These are phyloP conservation scores for Sclerodermus sp. DNA, from an alignment of 2,888 invertebrate species.

Conservation along the genomic window DNA sequence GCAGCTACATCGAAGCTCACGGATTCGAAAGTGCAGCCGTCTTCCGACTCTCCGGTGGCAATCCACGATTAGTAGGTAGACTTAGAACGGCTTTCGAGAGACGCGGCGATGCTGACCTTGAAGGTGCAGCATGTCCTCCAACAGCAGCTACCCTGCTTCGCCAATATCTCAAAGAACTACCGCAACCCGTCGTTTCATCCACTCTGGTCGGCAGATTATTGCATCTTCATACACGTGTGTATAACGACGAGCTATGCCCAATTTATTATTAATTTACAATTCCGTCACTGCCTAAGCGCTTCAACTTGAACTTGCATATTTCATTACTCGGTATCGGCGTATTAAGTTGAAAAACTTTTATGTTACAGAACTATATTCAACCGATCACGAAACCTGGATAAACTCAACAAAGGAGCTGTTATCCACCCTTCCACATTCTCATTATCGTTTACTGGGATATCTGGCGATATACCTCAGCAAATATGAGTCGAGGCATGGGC, in stretches of 20 bases:
- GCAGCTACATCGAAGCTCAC: slow-evolving; percentile 57
- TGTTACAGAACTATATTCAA: slow-evolving; percentile 41
- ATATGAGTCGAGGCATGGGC: slow-evolving; percentile 50
- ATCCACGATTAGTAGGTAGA: slow-evolving; percentile 60
- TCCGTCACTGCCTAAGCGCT: too few species aligned
- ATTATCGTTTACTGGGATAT: slow-evolving; percentile 50
- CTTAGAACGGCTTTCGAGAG: slow-evolving; percentile 60
- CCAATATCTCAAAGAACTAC: slow-evolving; percentile 62
- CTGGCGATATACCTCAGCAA: slow-evolving; percentile 49
- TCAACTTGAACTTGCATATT: too few species aligned
- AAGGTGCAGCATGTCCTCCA: slow-evolving; percentile 59
- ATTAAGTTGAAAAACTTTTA: too few species aligned
- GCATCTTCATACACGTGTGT: slow-evolving; percentile 48
- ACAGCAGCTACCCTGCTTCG: slow-evolving; percentile 63
- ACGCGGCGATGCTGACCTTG: slow-evolving; percentile 62
- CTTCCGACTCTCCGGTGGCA: slow-evolving; percentile 63
- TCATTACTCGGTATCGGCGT: too few species aligned
- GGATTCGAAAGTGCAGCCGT: slow-evolving; percentile 51
- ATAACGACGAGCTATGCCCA: too few species aligned
- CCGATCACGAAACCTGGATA: slow-evolving; percentile 47
- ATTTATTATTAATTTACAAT: too few species aligned
- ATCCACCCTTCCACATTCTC: slow-evolving; percentile 41
- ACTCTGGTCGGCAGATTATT: slow-evolving; percentile 55
- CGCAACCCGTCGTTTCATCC: slow-evolving; percentile 59
- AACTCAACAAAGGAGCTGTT: slow-evolving; percentile 46